A percentile compares a stretch with the other conserved stretches of the same genome.
These are phyloP conservation scores for Theristicus caerulescens DNA, from an alignment of 2,113 vertebrate genomes.

Conservation along the genomic window DNA sequence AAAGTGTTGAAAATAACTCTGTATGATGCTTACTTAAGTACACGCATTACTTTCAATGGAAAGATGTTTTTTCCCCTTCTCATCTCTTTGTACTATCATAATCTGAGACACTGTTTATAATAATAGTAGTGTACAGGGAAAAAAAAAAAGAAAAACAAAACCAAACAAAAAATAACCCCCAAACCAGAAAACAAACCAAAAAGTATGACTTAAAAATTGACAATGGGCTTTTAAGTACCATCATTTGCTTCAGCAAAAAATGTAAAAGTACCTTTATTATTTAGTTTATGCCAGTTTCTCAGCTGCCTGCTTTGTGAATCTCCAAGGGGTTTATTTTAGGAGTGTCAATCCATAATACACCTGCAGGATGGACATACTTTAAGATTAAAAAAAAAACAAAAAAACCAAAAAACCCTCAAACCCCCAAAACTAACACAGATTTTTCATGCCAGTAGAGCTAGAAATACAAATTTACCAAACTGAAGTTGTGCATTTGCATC, in stretches of 20 bases:
- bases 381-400: not conserved
- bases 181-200: accelerated
- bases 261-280: not conserved
- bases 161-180: accelerated
- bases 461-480: not conserved
- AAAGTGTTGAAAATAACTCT: not conserved
- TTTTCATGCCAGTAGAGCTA: not conserved
- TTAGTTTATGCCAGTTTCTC: not conserved
- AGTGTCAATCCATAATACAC: not conserved
- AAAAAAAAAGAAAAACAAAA: not conserved
- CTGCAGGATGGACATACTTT: not conserved
- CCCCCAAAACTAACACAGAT: not conserved
- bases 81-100: not conserved
- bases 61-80: not conserved
- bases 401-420: not conserved
- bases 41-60: not conserved
- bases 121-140: not conserved
- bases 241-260: not conserved
- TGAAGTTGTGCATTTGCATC: not conserved
- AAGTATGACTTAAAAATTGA: not conserved
- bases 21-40: not conserved
- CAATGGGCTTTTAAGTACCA: not conserved
- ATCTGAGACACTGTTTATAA: not conserved
- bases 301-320: not conserved
- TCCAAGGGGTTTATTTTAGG: not conserved